phyloP scores from a whole-genome alignment of 1,140 invertebrate genomes.

The Triops longicaudatus region DNA sequence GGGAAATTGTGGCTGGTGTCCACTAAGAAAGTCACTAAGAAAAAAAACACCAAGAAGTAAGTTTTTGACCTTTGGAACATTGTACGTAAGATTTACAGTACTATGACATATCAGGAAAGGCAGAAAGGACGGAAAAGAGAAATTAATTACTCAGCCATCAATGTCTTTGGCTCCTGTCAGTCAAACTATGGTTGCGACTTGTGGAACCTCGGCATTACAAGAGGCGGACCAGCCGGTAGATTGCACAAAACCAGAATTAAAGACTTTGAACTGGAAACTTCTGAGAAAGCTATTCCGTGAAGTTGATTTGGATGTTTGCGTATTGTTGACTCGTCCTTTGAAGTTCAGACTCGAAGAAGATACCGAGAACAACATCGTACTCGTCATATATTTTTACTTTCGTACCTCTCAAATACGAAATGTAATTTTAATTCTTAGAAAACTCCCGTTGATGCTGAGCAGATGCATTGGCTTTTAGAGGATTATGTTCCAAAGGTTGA shows the following conservation, averaged over 20 bases:
- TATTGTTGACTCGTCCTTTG: conserved; percentile 43
- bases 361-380: conserved; percentile 18
- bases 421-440: conserved; percentile 32
- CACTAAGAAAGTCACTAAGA: not conserved
- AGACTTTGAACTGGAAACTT: not conserved
- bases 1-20: not conserved
- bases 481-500: conserved; percentile 42
- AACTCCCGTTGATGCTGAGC: conserved; percentile 38
- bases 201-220: not conserved
- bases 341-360: conserved; percentile 33
- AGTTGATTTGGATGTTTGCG: conserved; percentile 45
- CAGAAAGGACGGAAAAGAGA: not conserved
- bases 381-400: not conserved
- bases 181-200: not conserved
- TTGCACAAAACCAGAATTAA: not conserved
- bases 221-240: not conserved
- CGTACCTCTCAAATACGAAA: not conserved
- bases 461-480: conserved; percentile 43
- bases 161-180: not conserved
- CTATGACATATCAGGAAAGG: not conserved
- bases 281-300: conserved; percentile 38
- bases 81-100: not conserved
- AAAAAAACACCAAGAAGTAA: not conserved
- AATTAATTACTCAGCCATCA: not conserved
- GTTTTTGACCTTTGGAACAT: not conserved